These are phyloP conservation scores for Lutra lutra DNA, from an alignment of 2,797 vertebrate species.

Conservation along the genomic window DNA sequence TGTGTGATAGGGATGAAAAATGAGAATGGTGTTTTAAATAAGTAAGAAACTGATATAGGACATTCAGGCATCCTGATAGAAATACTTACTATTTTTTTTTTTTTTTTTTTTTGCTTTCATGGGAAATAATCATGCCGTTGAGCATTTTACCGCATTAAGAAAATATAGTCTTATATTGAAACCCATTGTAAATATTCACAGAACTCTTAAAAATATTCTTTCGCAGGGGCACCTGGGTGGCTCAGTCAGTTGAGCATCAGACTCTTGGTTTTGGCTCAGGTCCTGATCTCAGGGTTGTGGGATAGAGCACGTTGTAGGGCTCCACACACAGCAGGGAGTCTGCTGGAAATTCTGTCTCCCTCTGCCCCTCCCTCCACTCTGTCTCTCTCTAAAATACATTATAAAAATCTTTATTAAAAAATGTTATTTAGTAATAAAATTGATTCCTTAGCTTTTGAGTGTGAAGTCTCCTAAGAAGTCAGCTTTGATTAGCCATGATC, in stretches of 20 bases:
- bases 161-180: background rate
- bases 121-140: background rate
- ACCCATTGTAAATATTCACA: background rate
- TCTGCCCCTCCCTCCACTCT: no score
- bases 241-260: no score
- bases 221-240: no score
- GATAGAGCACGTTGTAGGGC: no score
- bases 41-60: background rate
- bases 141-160: background rate
- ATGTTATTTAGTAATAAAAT: background rate
- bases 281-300: no score
- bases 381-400: no score
- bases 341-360: background rate
- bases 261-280: no score
- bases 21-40: background rate
- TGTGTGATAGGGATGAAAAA: background rate
- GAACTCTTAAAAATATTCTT: background rate
- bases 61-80: background rate
- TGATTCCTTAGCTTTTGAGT: background rate
- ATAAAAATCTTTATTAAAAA: background rate
- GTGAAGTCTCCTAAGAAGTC: background rate
- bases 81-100: background rate
- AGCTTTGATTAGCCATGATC: background rate
- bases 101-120: background rate
- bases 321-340: no score